Percentiles rank a stretch among this genome's conserved stretches.
Conservation (phyloP, 1,140 invertebrate genomes). For the Choristoneura fumiferana region DNA sequence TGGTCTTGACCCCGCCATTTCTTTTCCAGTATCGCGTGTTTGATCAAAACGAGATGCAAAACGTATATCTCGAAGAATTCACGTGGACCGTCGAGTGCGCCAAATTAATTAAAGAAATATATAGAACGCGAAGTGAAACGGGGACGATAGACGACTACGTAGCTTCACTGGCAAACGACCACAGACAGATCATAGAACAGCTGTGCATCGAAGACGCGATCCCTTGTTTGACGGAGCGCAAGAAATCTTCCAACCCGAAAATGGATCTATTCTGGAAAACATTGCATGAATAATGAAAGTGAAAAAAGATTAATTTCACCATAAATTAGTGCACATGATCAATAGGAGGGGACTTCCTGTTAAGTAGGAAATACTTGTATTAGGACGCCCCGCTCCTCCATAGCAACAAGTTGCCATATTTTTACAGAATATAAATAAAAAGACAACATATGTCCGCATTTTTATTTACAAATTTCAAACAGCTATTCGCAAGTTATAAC, state of each 20-base stretch:
- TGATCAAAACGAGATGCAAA: conserved; percentile 67
- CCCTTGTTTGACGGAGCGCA: conserved; percentile 27
- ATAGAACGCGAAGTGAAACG: neutral
- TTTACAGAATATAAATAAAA: too few relatives aligned
- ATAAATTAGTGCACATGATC: too few relatives aligned
- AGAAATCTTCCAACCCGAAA: conserved; percentile 36
- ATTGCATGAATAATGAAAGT: conserved; percentile 27
- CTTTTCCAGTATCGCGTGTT: conserved; percentile 61
- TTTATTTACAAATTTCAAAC: neutral
- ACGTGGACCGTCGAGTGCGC: conserved; percentile 46
- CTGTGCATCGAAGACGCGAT: conserved; percentile 44
- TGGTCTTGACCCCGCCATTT: too few relatives aligned
- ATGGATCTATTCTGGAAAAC: conserved; percentile 42
- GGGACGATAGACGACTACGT: neutral
- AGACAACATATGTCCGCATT: too few relatives aligned
- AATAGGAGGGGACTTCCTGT: too few relatives aligned
- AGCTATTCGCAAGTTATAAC: neutral
- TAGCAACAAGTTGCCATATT: too few relatives aligned
- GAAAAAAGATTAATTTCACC: neutral
- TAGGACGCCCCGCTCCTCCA: too few relatives aligned
- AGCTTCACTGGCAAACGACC: conserved; percentile 22
- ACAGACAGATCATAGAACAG: conserved; percentile 37
- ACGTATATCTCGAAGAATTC: conserved; percentile 55
- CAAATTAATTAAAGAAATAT: conserved; percentile 25
- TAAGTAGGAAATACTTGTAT: too few relatives aligned